phyloP scores from a whole-genome alignment of 35 echinoderm and acorn worm species.

The Eucidaris tribuloides region DNA sequence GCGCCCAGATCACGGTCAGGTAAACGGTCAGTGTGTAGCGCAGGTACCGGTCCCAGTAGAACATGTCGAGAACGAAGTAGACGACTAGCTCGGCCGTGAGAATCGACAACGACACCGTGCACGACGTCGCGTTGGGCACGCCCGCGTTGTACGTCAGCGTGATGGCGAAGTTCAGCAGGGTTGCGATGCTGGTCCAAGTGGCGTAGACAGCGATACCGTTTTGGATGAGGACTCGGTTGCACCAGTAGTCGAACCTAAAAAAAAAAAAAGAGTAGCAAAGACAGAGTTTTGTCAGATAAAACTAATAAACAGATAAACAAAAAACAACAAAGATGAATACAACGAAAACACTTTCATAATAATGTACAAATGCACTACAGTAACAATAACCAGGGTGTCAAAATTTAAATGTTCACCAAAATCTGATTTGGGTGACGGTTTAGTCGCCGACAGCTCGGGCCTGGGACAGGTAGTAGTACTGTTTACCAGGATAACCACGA shows the following conservation, averaged over 20 bases:
- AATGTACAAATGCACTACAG: neutral
- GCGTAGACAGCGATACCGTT: slow-evolving; percentile 81
- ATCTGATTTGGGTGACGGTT: no score
- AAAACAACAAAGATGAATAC: neutral
- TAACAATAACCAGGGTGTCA: no score
- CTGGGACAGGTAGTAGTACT: no score
- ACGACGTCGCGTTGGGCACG: slow-evolving; percentile 20
- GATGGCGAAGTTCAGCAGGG: slow-evolving; percentile 73
- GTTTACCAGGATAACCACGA: no score
- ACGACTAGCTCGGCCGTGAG: slow-evolving; percentile 48
- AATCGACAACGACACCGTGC: slow-evolving; percentile 51
- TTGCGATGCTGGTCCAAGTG: slow-evolving; percentile 80
- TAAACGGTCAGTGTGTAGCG: slow-evolving; percentile 84
- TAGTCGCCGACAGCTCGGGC: no score
- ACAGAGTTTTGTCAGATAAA: no score
- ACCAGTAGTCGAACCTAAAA: slow-evolving; percentile 57
- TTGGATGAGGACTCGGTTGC: slow-evolving; percentile 65
- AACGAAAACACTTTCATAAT: neutral
- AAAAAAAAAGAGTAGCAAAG: no score
- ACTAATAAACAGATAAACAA: neutral
- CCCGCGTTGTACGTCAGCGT: slow-evolving; percentile 48
- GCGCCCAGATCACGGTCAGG: slow-evolving; percentile 58
- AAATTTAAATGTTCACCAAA: no score
- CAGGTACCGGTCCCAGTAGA: slow-evolving; percentile 63
- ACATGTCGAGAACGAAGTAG: slow-evolving; percentile 64